These are phyloP conservation scores for Phoebastria nigripes DNA, from an alignment of 2,797 vertebrate genomes.

Conservation along the genomic window DNA sequence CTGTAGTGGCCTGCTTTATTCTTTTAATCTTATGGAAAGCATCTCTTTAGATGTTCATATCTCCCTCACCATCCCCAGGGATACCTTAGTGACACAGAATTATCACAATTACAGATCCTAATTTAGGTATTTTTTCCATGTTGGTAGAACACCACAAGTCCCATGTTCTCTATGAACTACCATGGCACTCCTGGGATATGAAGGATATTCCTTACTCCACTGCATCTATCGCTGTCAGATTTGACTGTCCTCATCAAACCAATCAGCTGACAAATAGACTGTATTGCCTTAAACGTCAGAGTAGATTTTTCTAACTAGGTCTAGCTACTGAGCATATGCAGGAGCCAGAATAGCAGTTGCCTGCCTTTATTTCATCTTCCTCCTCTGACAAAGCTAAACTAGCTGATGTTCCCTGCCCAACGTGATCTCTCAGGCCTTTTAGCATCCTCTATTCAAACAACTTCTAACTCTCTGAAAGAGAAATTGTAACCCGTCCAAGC, in stretches of 20 bases:
- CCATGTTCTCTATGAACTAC: not conserved
- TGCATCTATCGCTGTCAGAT: not conserved
- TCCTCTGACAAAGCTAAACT: conserved; percentile 48
- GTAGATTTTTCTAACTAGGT: conserved; percentile 63
- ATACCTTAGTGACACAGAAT: not conserved
- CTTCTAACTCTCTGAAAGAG: not conserved
- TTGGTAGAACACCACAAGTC: not conserved
- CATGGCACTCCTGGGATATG: not conserved
- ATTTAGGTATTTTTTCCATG: not conserved
- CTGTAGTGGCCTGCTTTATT: not conserved
- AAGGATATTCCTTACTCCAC: not conserved
- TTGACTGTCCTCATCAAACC: not conserved
- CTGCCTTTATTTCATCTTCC: conserved; percentile 57
- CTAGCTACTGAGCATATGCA: conserved; percentile 60
- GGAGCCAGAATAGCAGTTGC: conserved; percentile 63
- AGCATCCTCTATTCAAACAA: not conserved
- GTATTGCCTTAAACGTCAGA: conserved; percentile 48
- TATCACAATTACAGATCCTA: not conserved
- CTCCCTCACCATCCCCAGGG: not conserved
- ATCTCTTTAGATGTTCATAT: not conserved
- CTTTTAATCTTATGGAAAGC: not conserved
- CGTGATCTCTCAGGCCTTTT: conserved; percentile 1
- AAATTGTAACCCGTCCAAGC: not conserved
- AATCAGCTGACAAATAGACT: conserved; percentile 36
- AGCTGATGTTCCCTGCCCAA: conserved; percentile 6